phyloP scores from a whole-genome alignment of 2,888 invertebrate species.

The Holacanthella duospinosa region DNA sequence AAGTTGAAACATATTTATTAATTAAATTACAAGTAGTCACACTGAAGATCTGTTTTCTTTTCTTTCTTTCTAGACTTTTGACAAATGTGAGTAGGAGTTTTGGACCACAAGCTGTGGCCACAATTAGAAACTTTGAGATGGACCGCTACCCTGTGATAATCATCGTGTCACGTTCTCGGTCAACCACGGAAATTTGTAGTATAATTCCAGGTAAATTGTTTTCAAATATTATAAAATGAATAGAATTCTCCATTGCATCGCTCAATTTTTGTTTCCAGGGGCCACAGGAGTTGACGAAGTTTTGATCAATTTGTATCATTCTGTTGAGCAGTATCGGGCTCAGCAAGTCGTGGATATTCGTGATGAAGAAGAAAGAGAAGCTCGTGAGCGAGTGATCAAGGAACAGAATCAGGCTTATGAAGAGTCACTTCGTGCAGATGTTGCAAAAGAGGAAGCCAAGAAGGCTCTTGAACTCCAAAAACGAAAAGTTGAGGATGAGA shows the following conservation, averaged over 20 bases:
- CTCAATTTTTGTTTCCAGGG: conserved; percentile 11
- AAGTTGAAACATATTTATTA: too few relatives aligned
- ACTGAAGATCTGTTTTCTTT: neutral
- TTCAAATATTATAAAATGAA: neutral
- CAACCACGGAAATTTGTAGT: conserved; percentile 79
- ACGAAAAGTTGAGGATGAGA: conserved; percentile 40
- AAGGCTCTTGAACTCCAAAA: conserved; percentile 61
- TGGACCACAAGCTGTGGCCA: conserved; percentile 70
- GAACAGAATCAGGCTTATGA: conserved; percentile 93
- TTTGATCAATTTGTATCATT: conserved; percentile 73
- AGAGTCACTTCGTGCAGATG: conserved; percentile 73
- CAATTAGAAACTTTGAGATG: conserved; percentile 70
- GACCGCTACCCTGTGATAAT: conserved; percentile 81
- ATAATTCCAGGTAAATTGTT: conserved; percentile 74
- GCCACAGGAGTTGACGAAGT: conserved; percentile 64
- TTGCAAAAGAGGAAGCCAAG: conserved; percentile 78
- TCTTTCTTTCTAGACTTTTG: neutral
- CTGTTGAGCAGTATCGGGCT: conserved; percentile 69
- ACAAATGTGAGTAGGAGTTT: conserved; percentile 60
- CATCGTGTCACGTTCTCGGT: conserved; percentile 75
- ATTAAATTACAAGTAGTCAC: neutral
- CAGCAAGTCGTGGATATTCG: conserved; percentile 65
- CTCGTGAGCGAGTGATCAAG: conserved; percentile 74
- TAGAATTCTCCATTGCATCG: neutral
- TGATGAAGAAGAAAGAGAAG: conserved; percentile 78